phyloP scores from a whole-genome alignment of 2,113 vertebrate genomes.

The Puma concolor region DNA sequence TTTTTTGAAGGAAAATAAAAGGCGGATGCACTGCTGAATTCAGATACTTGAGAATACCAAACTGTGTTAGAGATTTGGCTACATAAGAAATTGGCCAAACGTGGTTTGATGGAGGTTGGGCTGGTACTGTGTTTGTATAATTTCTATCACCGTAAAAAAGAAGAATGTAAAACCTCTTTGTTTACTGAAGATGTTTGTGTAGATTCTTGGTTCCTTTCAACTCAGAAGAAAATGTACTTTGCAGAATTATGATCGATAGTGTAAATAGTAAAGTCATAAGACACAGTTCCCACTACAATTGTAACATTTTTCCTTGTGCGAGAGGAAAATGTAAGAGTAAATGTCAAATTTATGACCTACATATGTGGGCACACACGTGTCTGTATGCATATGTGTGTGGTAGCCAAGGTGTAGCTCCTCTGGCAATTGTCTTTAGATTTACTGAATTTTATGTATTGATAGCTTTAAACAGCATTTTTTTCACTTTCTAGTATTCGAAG shows the following conservation, averaged over 20 bases:
- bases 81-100: neutral
- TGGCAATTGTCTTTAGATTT: neutral
- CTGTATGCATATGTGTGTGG: neutral
- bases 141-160: slow-evolving; percentile 13
- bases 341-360: neutral
- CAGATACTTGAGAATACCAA: neutral
- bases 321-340: neutral
- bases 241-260: neutral
- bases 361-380: accelerated
- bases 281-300: neutral
- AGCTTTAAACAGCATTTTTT: slow-evolving; percentile 12
- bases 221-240: slow-evolving; percentile 29
- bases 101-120: neutral
- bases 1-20: slow-evolving; percentile 47
- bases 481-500: slow-evolving; percentile 8
- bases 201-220: slow-evolving; percentile 21
- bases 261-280: neutral
- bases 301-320: neutral
- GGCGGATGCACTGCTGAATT: neutral
- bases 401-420: neutral
- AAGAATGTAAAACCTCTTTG: neutral
- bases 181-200: neutral
- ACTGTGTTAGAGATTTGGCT: neutral
- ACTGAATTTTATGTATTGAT: neutral
- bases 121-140: neutral